Conservation (phyloP, 2,797 vertebrate species). For the Schizothorax lantsangensis region DNA sequence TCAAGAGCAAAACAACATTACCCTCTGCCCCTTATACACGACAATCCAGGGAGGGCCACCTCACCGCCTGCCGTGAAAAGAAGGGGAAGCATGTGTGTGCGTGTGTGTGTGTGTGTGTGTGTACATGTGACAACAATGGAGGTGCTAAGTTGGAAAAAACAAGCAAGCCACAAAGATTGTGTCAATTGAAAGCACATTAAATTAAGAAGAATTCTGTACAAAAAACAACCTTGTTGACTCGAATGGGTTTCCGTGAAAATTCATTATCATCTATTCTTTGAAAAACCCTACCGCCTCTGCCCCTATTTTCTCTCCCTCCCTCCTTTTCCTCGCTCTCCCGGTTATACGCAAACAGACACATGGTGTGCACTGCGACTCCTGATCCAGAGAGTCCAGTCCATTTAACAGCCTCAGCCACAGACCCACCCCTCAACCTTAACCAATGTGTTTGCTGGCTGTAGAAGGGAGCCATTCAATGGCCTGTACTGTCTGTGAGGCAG, state of each 20-base stretch:
- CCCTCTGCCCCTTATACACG: slow-evolving; percentile 32
- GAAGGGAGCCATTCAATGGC: slow-evolving; percentile 81
- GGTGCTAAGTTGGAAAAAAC: slow-evolving; percentile 26
- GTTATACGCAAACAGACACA: not conserved
- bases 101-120: slow-evolving; percentile 8
- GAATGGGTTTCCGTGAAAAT: slow-evolving; percentile 34
- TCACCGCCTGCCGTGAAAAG: slow-evolving; percentile 47
- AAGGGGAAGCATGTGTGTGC: not conserved
- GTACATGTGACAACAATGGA: not conserved
- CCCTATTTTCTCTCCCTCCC: slow-evolving; percentile 24
- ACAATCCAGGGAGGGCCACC: slow-evolving; percentile 27
- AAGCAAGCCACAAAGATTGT: not conserved
- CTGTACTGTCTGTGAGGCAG: slow-evolving; percentile 73
- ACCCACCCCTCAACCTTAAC: slow-evolving; percentile 92
- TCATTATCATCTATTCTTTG: slow-evolving; percentile 23
- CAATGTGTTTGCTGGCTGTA: slow-evolving; percentile 85
- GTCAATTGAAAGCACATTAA: not conserved
- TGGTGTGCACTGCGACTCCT: slow-evolving; percentile 61
- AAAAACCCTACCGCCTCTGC: slow-evolving; percentile 23
- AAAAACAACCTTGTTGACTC: slow-evolving; percentile 49
- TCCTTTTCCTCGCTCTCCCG: slow-evolving; percentile 50
- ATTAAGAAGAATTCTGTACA: not conserved
- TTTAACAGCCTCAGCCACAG: slow-evolving; percentile 76
- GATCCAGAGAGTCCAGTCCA: slow-evolving; percentile 80
- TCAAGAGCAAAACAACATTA: slow-evolving; percentile 45